Evolutionary conservation across 2,113 vertebrate species (phyloP).

Genomic region (Perca schrenkii): DNA sequence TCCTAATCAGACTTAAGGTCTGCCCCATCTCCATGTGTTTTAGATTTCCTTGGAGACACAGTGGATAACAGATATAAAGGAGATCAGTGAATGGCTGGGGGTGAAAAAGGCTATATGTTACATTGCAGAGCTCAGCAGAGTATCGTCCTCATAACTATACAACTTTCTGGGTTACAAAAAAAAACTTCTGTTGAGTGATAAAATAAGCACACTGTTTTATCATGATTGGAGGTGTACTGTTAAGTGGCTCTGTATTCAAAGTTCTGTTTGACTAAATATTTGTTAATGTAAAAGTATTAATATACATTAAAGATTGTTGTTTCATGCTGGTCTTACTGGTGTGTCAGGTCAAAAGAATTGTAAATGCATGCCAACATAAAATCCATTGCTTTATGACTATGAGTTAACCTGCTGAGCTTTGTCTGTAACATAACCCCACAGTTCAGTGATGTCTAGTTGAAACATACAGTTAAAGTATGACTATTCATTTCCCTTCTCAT

Average conservation of each 20-base stretch:
- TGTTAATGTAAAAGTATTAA: background rate
- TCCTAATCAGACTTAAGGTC: conserved; percentile 46
- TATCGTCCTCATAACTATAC: background rate
- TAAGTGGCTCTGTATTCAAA: background rate
- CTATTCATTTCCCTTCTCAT: conserved; percentile 44
- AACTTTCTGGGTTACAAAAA: conserved; percentile 11
- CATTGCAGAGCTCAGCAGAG: conserved; percentile 22
- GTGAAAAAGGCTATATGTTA: conserved; percentile 12
- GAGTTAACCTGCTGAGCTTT: conserved; percentile 40
- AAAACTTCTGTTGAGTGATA: background rate
- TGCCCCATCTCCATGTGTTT: conserved; percentile 53
- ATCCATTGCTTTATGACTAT: conserved; percentile 21
- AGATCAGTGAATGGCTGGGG: conserved; percentile 14
- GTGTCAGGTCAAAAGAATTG: background rate
- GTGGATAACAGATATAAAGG: conserved; percentile 37
- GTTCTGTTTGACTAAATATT: background rate
- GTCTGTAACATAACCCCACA: conserved; percentile 16
- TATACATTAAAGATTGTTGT: background rate
- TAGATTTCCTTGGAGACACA: conserved; percentile 56
- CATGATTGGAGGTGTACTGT: background rate
- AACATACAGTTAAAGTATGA: conserved; percentile 39
- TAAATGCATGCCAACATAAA: background rate
- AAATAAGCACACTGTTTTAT: background rate
- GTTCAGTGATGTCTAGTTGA: conserved; percentile 38
- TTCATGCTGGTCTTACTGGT: background rate